phyloP scores from a whole-genome alignment of 2,113 vertebrate species.

The Chiloscyllium plagiosum region DNA sequence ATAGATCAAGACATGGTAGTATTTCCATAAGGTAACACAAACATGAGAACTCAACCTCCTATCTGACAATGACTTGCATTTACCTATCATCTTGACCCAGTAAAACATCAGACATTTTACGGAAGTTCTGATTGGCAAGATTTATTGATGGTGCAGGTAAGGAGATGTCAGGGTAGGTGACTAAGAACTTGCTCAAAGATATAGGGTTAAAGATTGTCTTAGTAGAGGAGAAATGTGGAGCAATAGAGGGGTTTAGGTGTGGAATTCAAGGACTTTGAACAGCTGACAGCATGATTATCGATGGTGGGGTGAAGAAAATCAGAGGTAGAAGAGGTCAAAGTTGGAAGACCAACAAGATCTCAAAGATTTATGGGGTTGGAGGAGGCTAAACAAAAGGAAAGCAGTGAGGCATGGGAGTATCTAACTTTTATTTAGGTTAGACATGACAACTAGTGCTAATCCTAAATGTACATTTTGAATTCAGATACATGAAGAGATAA shows the following conservation, averaged over 20 bases:
- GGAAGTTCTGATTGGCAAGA: neutral
- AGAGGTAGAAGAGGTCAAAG: neutral
- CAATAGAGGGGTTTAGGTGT: neutral
- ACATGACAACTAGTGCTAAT: neutral
- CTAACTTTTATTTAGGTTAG: neutral
- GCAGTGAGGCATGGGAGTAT: neutral
- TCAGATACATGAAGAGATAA: neutral
- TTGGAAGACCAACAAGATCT: neutral
- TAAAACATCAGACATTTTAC: neutral
- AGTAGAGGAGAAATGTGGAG: neutral
- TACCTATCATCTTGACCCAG: neutral
- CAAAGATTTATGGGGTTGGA: neutral
- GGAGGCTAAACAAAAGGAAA: neutral
- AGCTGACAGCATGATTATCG: too few relatives aligned
- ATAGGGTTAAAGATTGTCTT: neutral
- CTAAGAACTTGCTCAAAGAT: neutral
- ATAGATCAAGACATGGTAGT: neutral
- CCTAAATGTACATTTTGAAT: neutral
- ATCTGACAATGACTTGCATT: neutral
- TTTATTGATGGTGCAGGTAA: neutral
- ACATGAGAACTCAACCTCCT: neutral
- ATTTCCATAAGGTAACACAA: neutral
- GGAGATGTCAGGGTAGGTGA: neutral
- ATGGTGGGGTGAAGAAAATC: neutral
- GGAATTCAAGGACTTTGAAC: neutral